Conservation (phyloP, 2,113 vertebrate species). For the Grantiella picta region DNA sequence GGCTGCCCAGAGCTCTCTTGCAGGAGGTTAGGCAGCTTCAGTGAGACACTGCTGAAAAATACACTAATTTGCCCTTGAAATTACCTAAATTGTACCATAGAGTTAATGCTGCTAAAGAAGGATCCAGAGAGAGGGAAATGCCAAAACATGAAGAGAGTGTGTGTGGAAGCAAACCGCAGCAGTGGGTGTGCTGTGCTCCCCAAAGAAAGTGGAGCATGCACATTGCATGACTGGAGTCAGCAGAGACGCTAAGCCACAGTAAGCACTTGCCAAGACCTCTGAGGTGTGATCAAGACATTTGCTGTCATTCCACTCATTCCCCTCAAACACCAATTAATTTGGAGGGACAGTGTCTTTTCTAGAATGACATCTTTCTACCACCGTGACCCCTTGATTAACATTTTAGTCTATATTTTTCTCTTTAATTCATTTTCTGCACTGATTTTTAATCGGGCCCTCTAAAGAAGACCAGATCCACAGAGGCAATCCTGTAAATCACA, state of each 20-base stretch:
- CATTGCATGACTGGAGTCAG: neutral
- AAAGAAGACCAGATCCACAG: neutral
- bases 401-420: neutral
- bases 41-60: neutral
- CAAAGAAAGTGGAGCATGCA: neutral
- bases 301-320: neutral
- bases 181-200: accelerated
- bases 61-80: neutral
- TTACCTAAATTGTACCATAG: neutral
- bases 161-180: neutral
- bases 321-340: neutral
- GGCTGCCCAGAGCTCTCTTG: neutral
- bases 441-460: neutral
- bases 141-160: neutral
- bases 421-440: neutral
- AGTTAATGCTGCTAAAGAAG: neutral
- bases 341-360: neutral
- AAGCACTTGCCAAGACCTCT: neutral
- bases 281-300: neutral
- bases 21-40: neutral
- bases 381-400: neutral
- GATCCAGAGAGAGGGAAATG: neutral
- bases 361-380: neutral
- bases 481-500: neutral
- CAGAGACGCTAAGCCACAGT: neutral